phyloP scores from a whole-genome alignment of 2,888 invertebrate genomes.

The Sminthurinus aureus region DNA sequence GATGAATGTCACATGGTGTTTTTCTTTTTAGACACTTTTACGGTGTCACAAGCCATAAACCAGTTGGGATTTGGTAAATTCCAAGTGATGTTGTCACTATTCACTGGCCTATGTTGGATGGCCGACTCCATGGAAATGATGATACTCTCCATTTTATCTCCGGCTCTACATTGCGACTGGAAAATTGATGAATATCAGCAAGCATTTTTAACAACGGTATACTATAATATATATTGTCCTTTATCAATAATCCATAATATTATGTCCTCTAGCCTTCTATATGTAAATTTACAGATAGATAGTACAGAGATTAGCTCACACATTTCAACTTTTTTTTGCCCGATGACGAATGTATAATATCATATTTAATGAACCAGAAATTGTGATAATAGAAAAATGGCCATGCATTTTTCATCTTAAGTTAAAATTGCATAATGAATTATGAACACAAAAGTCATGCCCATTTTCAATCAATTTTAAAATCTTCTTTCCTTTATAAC shows the following conservation, averaged over 20 bases:
- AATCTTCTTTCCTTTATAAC: background rate
- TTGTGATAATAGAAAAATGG: no score
- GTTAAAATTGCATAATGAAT: no score
- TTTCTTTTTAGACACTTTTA: slow-evolving; percentile 14
- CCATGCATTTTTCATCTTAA: no score
- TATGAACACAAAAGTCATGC: background rate
- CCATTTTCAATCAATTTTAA: background rate
- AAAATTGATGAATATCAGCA: slow-evolving; percentile 88
- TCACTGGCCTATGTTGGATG: slow-evolving; percentile 92
- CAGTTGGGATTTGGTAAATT: slow-evolving; percentile 88
- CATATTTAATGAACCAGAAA: no score
- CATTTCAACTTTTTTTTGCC: background rate
- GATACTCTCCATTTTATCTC: slow-evolving; percentile 90
- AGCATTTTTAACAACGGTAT: slow-evolving; percentile 88
- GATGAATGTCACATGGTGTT: no score
- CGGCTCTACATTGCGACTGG: slow-evolving; percentile 95
- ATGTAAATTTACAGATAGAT: no score
- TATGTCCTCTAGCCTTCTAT: no score
- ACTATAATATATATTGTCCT: slow-evolving; percentile 25
- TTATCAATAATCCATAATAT: no score
- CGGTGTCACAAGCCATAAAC: slow-evolving; percentile 77
- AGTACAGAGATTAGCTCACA: background rate
- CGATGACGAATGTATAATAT: no score
- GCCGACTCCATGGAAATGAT: slow-evolving; percentile 99
- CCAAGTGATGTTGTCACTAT: slow-evolving; percentile 84